These are phyloP conservation scores for Conistra vaccinii DNA, from an alignment of 2,888 invertebrate species.

Conservation along the genomic window DNA sequence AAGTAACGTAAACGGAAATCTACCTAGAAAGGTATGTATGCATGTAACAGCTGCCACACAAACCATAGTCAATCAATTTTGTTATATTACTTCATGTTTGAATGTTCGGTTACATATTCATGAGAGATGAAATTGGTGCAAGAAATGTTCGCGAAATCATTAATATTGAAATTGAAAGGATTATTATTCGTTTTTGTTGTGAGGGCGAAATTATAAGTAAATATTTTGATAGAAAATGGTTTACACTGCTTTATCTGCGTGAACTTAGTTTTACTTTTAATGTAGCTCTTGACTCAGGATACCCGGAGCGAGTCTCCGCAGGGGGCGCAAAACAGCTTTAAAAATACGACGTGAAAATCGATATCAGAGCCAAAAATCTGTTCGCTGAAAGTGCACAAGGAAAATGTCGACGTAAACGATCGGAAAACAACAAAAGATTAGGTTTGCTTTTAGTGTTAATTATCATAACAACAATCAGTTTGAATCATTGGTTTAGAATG, in stretches of 20 bases:
- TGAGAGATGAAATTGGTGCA: slow-evolving; percentile 87
- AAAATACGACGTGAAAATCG: slow-evolving; percentile 58
- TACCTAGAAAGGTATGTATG: slow-evolving; percentile 85
- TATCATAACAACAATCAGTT: slow-evolving; percentile 16
- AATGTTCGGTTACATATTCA: slow-evolving; percentile 71
- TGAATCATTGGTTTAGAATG: neutral
- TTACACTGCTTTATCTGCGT: slow-evolving; percentile 35
- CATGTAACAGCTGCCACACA: slow-evolving; percentile 89
- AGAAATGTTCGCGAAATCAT: slow-evolving; percentile 69
- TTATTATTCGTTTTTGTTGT: slow-evolving; percentile 47
- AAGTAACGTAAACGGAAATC: slow-evolving; percentile 82
- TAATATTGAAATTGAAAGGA: slow-evolving; percentile 41
- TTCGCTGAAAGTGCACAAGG: slow-evolving; percentile 46
- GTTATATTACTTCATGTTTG: slow-evolving; percentile 72
- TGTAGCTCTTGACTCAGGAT: slow-evolving; percentile 34
- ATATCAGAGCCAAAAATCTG: slow-evolving; percentile 56
- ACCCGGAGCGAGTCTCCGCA: slow-evolving; percentile 50
- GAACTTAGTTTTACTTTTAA: slow-evolving; percentile 47
- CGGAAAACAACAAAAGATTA: slow-evolving; percentile 37
- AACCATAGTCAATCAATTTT: slow-evolving; percentile 81
- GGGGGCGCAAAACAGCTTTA: slow-evolving; percentile 56
- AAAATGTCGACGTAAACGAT: slow-evolving; percentile 38
- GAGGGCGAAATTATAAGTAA: slow-evolving; percentile 36
- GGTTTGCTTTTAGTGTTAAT: slow-evolving; percentile 39
- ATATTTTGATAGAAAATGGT: slow-evolving; percentile 45